phyloP scores from a whole-genome alignment of 2,888 invertebrate genomes.

The Polylopha cassiicola region DNA sequence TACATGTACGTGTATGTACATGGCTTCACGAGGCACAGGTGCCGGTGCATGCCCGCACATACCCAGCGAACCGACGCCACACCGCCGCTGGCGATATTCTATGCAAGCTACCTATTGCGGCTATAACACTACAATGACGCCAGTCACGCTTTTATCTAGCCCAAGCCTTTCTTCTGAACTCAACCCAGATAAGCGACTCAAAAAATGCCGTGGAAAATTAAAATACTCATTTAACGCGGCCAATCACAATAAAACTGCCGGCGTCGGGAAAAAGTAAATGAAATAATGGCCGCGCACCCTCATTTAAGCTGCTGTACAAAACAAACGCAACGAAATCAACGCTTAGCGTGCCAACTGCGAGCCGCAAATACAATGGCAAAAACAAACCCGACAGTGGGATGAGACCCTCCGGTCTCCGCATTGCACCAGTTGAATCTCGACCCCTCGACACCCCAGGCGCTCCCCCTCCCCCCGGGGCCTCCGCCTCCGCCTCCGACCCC shows the following conservation, averaged over 20 bases:
- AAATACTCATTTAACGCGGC: constrained; percentile 30
- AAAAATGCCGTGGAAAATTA: constrained; percentile 23
- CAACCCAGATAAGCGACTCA: too few species aligned
- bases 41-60: too few species aligned
- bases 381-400: constrained; percentile 53
- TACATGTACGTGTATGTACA: too few species aligned
- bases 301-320: constrained; percentile 44
- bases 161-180: too few species aligned
- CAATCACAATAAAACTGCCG: constrained; percentile 34
- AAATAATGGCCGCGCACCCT: constrained; percentile 36
- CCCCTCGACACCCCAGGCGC: constrained; percentile 37
- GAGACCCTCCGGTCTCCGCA: constrained; percentile 61
- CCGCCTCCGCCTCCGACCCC: too few species aligned
- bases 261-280: constrained; percentile 30
- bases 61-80: too few species aligned
- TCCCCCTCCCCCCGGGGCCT: constrained; percentile 25
- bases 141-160: too few species aligned
- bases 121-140: too few species aligned
- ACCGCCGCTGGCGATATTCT: too few species aligned
- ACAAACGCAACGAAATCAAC: constrained; percentile 51
- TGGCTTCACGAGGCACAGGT: too few species aligned
- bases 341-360: constrained; percentile 46
- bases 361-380: constrained; percentile 49
- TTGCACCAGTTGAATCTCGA: constrained; percentile 76
- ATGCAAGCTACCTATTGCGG: too few species aligned